Base-by-base conservation (phyloP, 2,888 invertebrate species). In the Lasioglossum lativentre region DNA sequence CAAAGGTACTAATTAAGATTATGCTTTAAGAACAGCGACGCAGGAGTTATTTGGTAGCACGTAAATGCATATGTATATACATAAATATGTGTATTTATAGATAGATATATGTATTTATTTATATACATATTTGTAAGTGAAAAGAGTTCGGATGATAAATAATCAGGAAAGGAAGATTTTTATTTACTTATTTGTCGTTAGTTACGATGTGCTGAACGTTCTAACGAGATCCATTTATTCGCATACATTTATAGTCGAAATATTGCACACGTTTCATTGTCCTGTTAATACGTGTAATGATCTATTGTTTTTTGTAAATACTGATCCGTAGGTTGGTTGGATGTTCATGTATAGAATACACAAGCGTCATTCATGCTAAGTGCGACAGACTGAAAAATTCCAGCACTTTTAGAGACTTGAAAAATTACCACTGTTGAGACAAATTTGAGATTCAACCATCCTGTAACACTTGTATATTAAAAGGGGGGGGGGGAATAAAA, bases 1-100 rank as follows among this genome's bases (percentile, higher is more conserved):
- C 78, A 85, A 88, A 85, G 80, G 85, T 91, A 90, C 86, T 85
- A 86, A 89, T 86, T 86, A 82, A 91, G 88, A 89, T 87, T 87
- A 91, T 88, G 86, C 88, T 87, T 90, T 89, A 80, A 86, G 71
- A 80, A 72, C 74, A 83, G 87, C 84, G 88, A 89, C 80, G 86
- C 83, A 88, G 90, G 89, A 88, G 89, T 90, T 90, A 86, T 88
- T 78, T 88, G 90, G 89, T 90, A 90, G 88, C 83, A 74, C 38
- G 56, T 78, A 76, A 80, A 75, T 70, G 10, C n/a, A 23, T 80
- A 75, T 42, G 75, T 75, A 75, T 70, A 75, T 68, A 68, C 66
- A 75, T 75, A 66, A 66, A 63, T 45, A 47, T 30, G 4, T 72
- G 8, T 63, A 63, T 63, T 34, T 19, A 16, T 63, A 30, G 56